Evolutionary conservation across 2,888 invertebrate species (phyloP), one percentile per base, ranked within the genome.

Genomic region (Polyploca ridens): DNA sequence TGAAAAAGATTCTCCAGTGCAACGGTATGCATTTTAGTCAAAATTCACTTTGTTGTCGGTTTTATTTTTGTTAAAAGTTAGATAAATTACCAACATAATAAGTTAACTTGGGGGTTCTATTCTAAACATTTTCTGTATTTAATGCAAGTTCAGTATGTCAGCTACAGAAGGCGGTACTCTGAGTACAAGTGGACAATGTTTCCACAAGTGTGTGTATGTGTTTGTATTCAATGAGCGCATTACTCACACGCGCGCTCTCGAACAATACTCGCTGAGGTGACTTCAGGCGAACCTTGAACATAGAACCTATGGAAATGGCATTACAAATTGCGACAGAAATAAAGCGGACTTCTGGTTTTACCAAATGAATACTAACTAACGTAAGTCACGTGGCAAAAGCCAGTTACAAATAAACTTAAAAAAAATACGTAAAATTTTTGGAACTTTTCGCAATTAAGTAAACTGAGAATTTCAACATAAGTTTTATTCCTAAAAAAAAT

Each of bases 151-250:
- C 14, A 5, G 19, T 8, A 19, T n/a, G 54, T 54, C 10, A 1
- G 16, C 10, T 19, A 54, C 16, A 19, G 46, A 19, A 54, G 14
- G 8, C 6, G 10, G 19, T 4, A 10, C 10, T 6, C 4, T 1
- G 1, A 6, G 7, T 10, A 49, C 49, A 54, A 19, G 54, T 14
- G 7, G 54, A n/a, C 19, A 54, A n/a, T 54, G 54, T 54, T 10
- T 19, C 54, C 54, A 19, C 19, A 19, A 54, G 16, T 54, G 54
- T 54, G 54, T 54, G 8, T 0, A 19, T 19, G 19, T 3, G 54
- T 54, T 54, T 54, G 54, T 54, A 54, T 54, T 54, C 10, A 54
- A 54, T 54, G n/a, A 54, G 54, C 54, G 14, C 49, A 10, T 54
- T 54, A 54, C 54, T 54, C 54, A 54, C 10, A 54, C 54, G 54